Evolutionary conservation across 1,140 invertebrate species (phyloP).

Genomic region (Globodera ellingtonae): DNA sequence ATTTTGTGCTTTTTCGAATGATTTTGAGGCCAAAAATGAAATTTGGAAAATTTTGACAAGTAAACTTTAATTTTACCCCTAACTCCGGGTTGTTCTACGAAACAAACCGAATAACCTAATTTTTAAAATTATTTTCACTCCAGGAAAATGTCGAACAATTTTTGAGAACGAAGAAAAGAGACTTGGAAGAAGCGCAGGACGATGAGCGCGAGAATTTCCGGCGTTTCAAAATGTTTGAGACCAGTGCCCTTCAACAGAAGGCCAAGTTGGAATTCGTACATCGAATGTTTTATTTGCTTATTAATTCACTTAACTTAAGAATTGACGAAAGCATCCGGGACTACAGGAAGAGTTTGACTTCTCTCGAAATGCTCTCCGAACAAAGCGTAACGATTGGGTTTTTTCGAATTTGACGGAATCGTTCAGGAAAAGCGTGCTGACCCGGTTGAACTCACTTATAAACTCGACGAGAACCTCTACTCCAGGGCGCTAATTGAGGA

Average conservation of each 20-base stretch:
- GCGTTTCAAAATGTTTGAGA: conserved; percentile 97
- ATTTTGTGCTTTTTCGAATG: too few species aligned
- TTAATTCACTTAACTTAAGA: conserved; percentile 37
- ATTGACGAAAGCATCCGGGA: conserved; percentile 82
- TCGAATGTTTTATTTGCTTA: conserved; percentile 26
- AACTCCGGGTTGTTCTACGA: too few species aligned
- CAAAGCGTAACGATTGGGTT: conserved; percentile 75
- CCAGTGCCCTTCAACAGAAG: conserved; percentile 80
- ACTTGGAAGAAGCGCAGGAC: conserved; percentile 80
- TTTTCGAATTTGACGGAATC: background rate
- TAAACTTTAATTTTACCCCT: too few species aligned
- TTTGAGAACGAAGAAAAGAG: conserved; percentile 79
- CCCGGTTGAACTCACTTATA: conserved; percentile 83
- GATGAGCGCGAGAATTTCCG: conserved; percentile 85
- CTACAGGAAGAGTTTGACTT: conserved; percentile 79
- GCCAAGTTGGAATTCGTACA: conserved; percentile 66
- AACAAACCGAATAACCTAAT: background rate
- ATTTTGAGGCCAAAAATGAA: too few species aligned
- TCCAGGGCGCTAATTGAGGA: conserved; percentile 83
- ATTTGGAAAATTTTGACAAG: too few species aligned
- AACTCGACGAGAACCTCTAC: conserved; percentile 92
- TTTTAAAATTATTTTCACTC: conserved; percentile 56
- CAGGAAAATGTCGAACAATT: conserved; percentile 94
- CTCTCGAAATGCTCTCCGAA: conserved; percentile 39
- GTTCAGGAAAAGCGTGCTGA: conserved; percentile 65